A percentile compares a stretch with the other conserved stretches of the same genome.
Evolutionary conservation across 2,888 invertebrate species (phyloP).

Genomic region (Papilio demoleus): DNA sequence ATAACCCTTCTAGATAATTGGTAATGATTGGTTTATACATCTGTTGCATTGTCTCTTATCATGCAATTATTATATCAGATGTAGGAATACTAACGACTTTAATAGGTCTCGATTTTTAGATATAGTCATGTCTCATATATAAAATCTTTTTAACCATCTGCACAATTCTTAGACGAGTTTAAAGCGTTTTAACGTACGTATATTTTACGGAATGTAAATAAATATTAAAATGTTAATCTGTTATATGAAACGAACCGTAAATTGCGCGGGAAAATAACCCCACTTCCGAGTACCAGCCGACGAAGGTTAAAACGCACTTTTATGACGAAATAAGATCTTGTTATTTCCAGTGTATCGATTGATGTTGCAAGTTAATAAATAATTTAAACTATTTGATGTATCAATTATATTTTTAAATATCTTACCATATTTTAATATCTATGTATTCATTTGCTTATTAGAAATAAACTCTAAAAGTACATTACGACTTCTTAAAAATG

Average conservation of each 20-base stretch:
- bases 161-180: neutral
- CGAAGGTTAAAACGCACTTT: conserved; percentile 15
- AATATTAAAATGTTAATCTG: neutral
- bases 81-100: too few relatives aligned
- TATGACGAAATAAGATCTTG: conserved; percentile 14
- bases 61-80: too few relatives aligned
- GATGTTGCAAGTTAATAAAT: neutral
- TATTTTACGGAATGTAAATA: neutral
- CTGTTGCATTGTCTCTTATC: too few relatives aligned
- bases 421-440: neutral
- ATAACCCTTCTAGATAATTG: too few relatives aligned
- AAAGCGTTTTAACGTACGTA: neutral
- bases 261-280: conserved; percentile 7
- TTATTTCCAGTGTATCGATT: conserved; percentile 6
- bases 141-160: too few relatives aligned
- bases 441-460: too few relatives aligned
- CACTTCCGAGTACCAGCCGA: conserved; percentile 22
- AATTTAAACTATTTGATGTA: neutral
- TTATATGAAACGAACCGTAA: neutral
- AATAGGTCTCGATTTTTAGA: too few relatives aligned
- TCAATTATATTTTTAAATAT: neutral
- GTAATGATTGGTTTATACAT: too few relatives aligned
- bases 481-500: too few relatives aligned
- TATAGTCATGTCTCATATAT: too few relatives aligned
- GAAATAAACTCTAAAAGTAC: too few relatives aligned